A percentile compares a stretch with the other conserved stretches of the same genome.
Evolutionary conservation across 2,797 vertebrate species (phyloP).

Genomic region (Cyprinella venusta): DNA sequence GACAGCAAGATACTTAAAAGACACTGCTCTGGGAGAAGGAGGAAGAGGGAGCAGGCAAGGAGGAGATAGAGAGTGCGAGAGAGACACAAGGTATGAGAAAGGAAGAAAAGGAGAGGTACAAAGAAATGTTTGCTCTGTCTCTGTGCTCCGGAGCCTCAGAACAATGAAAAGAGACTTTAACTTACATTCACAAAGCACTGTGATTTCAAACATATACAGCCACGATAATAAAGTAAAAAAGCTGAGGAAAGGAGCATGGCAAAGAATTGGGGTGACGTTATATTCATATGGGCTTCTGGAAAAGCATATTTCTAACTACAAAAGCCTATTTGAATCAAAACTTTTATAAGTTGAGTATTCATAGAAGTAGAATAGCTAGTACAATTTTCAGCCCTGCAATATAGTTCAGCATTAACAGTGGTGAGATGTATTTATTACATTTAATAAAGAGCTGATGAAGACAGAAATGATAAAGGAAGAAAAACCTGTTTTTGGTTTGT

Average conservation of each 20-base stretch:
- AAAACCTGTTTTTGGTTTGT: background rate
- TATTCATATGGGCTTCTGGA: background rate
- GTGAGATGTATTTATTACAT: background rate
- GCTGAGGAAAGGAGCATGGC: background rate
- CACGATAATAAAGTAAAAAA: background rate
- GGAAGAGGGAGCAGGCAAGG: slow-evolving; percentile 16
- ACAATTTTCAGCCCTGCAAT: background rate
- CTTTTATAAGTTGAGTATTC: background rate
- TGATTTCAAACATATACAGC: slow-evolving; percentile 27
- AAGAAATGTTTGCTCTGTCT: slow-evolving; percentile 33
- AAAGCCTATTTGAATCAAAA: background rate
- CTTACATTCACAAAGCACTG: slow-evolving; percentile 32
- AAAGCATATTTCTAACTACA: background rate
- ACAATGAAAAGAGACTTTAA: slow-evolving; percentile 26
- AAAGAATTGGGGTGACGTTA: background rate
- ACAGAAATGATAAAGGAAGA: background rate
- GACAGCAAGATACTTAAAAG: slow-evolving; percentile 48
- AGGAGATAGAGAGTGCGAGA: background rate
- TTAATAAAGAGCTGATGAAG: background rate
- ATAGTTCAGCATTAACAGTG: background rate
- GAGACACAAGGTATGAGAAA: slow-evolving; percentile 21
- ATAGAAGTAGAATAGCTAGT: background rate
- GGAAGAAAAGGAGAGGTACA: slow-evolving; percentile 33
- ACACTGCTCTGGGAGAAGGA: slow-evolving; percentile 34
- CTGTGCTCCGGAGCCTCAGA: slow-evolving; percentile 26